Conservation (phyloP, 2,113 vertebrate genomes). For the Ramphastos sulfuratus region DNA sequence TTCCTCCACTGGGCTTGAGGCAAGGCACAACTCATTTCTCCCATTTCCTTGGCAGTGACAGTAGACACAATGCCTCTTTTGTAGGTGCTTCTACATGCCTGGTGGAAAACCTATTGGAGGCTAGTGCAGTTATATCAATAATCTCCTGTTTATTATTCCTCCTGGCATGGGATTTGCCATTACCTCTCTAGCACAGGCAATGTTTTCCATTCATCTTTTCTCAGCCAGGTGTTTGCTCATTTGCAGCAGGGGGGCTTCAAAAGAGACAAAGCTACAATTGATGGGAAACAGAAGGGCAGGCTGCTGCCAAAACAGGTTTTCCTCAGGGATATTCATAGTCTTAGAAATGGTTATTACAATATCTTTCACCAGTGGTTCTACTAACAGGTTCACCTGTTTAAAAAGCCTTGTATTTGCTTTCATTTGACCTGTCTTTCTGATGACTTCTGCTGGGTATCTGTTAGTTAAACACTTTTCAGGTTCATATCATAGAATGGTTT, state of each 20-base stretch:
- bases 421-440: not conserved
- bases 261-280: conserved; percentile 55
- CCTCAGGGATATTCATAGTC: not conserved
- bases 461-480: not conserved
- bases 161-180: conserved; percentile 41
- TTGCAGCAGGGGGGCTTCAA: conserved; percentile 9
- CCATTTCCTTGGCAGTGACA: not conserved
- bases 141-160: conserved; percentile 56
- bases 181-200: conserved; percentile 13
- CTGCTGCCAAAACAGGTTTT: conserved; percentile 21
- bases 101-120: not conserved
- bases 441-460: not conserved
- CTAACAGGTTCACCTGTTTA: not conserved
- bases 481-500: not conserved
- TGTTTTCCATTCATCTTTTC: conserved; percentile 44
- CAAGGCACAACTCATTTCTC: conserved; percentile 16
- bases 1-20: not conserved
- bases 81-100: not conserved
- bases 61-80: conserved; percentile 36
- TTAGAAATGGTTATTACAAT: not conserved
- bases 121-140: conserved; percentile 8
- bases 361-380: not conserved
- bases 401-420: conserved; percentile 2
- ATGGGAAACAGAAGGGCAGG: conserved; percentile 27
- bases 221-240: conserved; percentile 48